Evolutionary conservation across 1,140 invertebrate species (phyloP), one percentile per base, ranked within the genome.

Genomic region (Sminthurides bifidus): DNA sequence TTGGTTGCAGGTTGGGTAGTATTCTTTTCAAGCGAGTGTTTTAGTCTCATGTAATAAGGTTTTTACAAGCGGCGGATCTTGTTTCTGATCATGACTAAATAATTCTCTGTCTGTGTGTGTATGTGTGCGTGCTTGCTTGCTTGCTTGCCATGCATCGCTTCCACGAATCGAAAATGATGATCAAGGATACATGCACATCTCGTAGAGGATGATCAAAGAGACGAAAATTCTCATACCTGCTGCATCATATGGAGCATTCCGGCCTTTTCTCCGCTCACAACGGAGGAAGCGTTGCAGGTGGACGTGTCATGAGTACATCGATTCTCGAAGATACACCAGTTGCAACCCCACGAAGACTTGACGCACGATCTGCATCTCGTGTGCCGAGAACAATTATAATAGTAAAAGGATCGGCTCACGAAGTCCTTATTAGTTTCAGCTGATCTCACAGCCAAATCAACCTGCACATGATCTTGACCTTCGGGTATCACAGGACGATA

Each of bases 321-420:
- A 70, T 95, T 95, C 65, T 93, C 89, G 69, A 90, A 91, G 48
- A 95, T 85, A 72, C 93, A 96, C 93, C 93, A 94, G 67, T 87
- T 92, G 67, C 90, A 94, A 2, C 83, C 81, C 90, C 90, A 94
- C 61, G 85, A 81, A 51, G 86, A 87, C 65, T 80, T 81, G 3
- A 92, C 86, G 71, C 90, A 94, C 31, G 83, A 80, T 40, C 81
- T 79, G 70, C 90, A 93, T 63, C 85, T 87, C 12, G 75, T 81
- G 69, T 96, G 92, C 54, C 82, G 79, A 6, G 82, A 83, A 69
- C 93, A 97, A 71, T 96, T 90, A 71, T 89, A 97, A 69, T 89
- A 95, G 14, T 88, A 88, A 72, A 96, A 95, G 70, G 85, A 85
- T 48, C 85, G 76, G 1, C 87, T 90, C 3, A 95, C 91, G 75